Evolutionary conservation across 2,797 vertebrate species (phyloP).

Genomic region (Mus spretus): DNA sequence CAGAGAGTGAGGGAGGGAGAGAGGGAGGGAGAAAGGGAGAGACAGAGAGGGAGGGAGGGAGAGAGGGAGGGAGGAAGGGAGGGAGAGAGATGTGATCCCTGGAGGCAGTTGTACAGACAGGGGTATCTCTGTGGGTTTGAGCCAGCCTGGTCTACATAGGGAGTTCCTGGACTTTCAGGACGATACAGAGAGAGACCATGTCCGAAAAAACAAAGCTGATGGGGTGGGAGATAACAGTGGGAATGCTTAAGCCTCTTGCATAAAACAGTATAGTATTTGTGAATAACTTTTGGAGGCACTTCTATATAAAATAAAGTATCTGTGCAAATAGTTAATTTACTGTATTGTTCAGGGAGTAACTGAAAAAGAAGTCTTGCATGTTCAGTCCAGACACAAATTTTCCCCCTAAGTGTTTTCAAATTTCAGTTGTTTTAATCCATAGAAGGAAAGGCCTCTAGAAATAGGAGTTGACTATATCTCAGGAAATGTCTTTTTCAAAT

Average conservation of each 20-base stretch:
- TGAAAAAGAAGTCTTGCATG: not conserved
- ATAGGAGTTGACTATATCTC: not conserved
- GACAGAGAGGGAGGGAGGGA: not conserved
- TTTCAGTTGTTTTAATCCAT: not conserved
- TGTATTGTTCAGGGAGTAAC: not conserved
- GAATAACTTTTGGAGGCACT: not conserved
- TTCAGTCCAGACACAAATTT: not conserved
- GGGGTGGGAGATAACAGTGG: not conserved
- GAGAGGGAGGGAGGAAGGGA: not conserved
- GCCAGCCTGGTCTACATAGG: not conserved
- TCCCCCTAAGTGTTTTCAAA: not conserved
- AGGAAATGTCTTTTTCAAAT: slow-evolving; percentile 16
- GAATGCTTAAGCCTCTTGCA: not conserved
- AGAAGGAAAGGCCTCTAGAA: not conserved
- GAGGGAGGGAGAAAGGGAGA: not conserved
- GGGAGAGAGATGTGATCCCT: not conserved
- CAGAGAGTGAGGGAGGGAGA: not conserved
- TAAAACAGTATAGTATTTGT: not conserved
- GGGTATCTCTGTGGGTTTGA: not conserved
- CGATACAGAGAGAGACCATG: not conserved
- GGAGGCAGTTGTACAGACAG: not conserved
- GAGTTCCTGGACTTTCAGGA: not conserved
- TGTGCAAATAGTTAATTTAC: not conserved
- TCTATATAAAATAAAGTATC: not conserved
- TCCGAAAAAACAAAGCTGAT: not conserved